These are phyloP conservation scores for Chironomus riparius DNA, from an alignment of 2,888 invertebrate genomes.

Conservation along the genomic window DNA sequence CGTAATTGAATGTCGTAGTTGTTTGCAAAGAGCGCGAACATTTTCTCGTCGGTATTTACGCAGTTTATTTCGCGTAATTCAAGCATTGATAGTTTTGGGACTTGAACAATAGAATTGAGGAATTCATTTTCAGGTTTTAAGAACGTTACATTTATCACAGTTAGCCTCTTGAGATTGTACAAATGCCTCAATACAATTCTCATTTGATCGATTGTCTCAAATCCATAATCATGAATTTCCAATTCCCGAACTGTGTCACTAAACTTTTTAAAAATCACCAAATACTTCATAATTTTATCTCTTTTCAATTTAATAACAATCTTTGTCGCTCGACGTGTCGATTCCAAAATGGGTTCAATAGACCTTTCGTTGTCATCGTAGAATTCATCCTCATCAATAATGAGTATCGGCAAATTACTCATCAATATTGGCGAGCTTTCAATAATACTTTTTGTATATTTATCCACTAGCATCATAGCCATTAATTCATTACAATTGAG, in stretches of 20 bases:
- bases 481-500: background rate
- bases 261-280: background rate
- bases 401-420: background rate
- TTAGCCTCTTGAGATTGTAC: background rate
- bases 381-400: background rate
- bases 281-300: slow-evolving; percentile 5
- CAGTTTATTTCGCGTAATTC: background rate
- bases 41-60: slow-evolving; percentile 3
- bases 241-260: background rate
- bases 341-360: slow-evolving; percentile 7
- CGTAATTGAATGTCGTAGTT: background rate
- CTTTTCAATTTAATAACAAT: background rate
- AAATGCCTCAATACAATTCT: background rate
- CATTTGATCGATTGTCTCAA: slow-evolving; percentile 12
- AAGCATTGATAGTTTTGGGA: background rate
- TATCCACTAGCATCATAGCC: background rate
- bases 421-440: background rate
- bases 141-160: background rate
- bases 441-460: background rate
- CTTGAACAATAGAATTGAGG: slow-evolving; percentile 15
- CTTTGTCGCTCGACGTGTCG: background rate
- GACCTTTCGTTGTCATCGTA: background rate
- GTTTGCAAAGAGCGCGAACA: slow-evolving; percentile 1
- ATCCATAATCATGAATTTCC: slow-evolving; percentile 1
- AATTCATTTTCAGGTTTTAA: slow-evolving; percentile 4